Base-by-base conservation (phyloP, 2,888 invertebrate species). In the Sesamia inferens region DNA sequence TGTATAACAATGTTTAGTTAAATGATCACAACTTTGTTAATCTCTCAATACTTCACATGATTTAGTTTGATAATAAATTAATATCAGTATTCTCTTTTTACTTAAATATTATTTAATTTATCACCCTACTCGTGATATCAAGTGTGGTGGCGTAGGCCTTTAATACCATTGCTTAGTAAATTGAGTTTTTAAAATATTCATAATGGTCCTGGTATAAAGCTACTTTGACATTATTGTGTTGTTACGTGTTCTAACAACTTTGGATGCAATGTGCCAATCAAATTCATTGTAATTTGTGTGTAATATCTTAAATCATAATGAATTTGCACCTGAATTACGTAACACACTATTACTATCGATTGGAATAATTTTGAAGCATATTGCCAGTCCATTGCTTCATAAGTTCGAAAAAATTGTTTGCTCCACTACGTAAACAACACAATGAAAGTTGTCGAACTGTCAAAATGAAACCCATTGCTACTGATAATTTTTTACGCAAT, bases 61-160 rank as follows among this genome's bases (percentile, higher is more conserved):
- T 83, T 71, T 85, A 83, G 80, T 83, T 83, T 81, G 71, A 75
- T 79, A 88, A 86, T 87, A 89, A 88, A 90, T 89, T 89, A 88
- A 87, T 82, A 87, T 87, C 84, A 89, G 85, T 89, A 87, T 85
- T 87, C 63, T 75, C 31, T 74, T 19, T 85, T 80, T 70, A 67
- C 55, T 79, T 4, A 22, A 57, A 57, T 47, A 54, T 44, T 48
- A 19, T 13, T 44, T 62, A 10, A 31, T 31, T 31, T 31, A 31
- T 44, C 3, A 55, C 5, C 16, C 24, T 59, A 19, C 16, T 54
- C 63, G 24, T 16, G n/a, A 48, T 22, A 3, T 31, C 31, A 3
- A 31, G 10, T 44, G 13, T 58, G 22, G 24, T 22, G 16, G 11
- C 24, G 13, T 13, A 62, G 10, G 22, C 22, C 42, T 16, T 11